phyloP scores from a whole-genome alignment of 2,888 invertebrate genomes.

The Adelognathus sp. region DNA sequence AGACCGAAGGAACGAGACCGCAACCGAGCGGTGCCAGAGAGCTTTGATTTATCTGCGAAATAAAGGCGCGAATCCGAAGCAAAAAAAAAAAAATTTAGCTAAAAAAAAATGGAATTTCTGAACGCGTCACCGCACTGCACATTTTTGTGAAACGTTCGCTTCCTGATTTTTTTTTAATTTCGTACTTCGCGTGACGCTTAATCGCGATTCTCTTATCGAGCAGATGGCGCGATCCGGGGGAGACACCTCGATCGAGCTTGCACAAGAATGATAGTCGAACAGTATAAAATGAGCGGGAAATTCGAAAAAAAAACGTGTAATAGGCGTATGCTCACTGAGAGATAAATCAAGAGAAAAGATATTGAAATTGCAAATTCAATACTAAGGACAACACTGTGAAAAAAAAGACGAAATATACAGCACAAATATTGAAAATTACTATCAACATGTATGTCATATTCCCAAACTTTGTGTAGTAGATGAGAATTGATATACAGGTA shows the following conservation, averaged over 20 bases:
- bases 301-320: neutral
- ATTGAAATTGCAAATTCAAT: too few relatives aligned
- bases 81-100: neutral
- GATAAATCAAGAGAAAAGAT: too few relatives aligned
- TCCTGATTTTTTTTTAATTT: neutral
- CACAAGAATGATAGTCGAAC: neutral
- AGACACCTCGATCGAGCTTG: neutral
- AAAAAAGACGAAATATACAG: too few relatives aligned
- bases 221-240: constrained; percentile 19
- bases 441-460: too few relatives aligned
- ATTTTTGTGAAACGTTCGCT: neutral
- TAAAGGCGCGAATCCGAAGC: neutral
- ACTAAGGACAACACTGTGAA: too few relatives aligned
- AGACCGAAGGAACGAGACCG: neutral
- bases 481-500: too few relatives aligned
- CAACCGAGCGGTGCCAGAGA: neutral
- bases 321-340: too few relatives aligned
- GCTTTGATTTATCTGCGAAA: neutral
- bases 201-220: constrained; percentile 23
- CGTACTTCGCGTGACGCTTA: neutral
- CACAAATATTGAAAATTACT: too few relatives aligned
- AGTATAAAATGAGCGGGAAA: neutral
- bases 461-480: too few relatives aligned
- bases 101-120: neutral
- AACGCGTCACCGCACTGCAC: neutral